A percentile compares a stretch with the other conserved stretches of the same genome.
Conservation (phyloP, 2,113 vertebrate genomes). For the Pyxicephalus adspersus region DNA sequence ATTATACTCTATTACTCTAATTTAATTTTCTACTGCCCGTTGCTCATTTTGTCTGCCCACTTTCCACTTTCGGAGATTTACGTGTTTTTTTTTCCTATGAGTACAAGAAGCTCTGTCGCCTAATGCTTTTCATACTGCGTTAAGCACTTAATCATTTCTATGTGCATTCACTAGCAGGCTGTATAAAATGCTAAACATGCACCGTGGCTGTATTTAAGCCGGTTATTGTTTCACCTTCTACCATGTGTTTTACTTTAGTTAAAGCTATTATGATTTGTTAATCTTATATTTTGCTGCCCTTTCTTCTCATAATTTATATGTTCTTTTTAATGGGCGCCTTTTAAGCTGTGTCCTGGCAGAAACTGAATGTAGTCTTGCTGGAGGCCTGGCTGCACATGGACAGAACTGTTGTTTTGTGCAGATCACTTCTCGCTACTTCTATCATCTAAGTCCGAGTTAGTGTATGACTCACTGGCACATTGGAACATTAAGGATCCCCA, state of each 20-base stretch:
- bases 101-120: conserved; percentile 35
- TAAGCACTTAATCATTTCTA: conserved; percentile 57
- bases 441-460: conserved; percentile 35
- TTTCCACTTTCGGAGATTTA: conserved; percentile 45
- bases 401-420: conserved; percentile 21
- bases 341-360: conserved; percentile 54
- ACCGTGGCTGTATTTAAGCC: conserved; percentile 45
- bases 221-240: conserved; percentile 51
- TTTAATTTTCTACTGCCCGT: conserved; percentile 56
- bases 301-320: conserved; percentile 55
- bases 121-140: conserved; percentile 54
- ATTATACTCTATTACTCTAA: conserved; percentile 48
- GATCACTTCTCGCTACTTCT: conserved; percentile 44
- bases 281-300: conserved; percentile 54
- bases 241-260: conserved; percentile 54
- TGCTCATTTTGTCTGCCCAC: conserved; percentile 53
- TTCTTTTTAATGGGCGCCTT: conserved; percentile 44
- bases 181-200: conserved; percentile 42
- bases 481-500: conserved; percentile 36
- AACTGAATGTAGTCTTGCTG: conserved; percentile 53
- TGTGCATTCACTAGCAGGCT: conserved; percentile 47
- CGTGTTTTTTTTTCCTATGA: conserved; percentile 29
- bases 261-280: conserved; percentile 56
- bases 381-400: conserved; percentile 43
- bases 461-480: conserved; percentile 46